A percentile compares a stretch with the other conserved stretches of the same genome.
Evolutionary conservation across 1,140 invertebrate genomes (phyloP).

Genomic region (Cylas formicarius): DNA sequence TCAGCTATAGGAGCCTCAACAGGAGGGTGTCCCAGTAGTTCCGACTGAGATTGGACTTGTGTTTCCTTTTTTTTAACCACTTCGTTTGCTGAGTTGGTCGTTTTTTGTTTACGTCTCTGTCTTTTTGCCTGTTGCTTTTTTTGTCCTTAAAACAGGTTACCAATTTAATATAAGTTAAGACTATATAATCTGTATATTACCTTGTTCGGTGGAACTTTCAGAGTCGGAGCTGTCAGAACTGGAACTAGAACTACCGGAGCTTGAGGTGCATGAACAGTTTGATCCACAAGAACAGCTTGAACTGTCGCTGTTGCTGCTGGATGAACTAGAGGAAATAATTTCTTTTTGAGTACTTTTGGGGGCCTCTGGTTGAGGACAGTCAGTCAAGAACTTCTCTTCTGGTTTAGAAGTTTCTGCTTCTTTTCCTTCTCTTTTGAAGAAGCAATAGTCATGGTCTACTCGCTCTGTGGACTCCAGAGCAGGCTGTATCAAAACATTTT

Average conservation of each 20-base stretch:
- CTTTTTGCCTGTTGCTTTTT: constrained; percentile 44
- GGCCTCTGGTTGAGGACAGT: background rate
- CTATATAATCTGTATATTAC: constrained; percentile 22
- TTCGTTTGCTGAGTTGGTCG: constrained; percentile 26
- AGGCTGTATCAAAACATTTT: too few species aligned
- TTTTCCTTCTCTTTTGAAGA: constrained; percentile 16
- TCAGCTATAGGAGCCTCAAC: constrained; percentile 55
- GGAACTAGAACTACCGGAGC: constrained; percentile 49
- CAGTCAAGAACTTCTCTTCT: background rate
- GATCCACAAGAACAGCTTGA: constrained; percentile 70
- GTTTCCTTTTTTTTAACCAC: constrained; percentile 7
- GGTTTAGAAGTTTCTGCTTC: background rate
- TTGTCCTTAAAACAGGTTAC: constrained; percentile 11
- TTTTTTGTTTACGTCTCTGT: constrained; percentile 43
- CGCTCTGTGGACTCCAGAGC: constrained; percentile 33
- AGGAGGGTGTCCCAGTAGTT: constrained; percentile 42
- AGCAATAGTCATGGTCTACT: constrained; percentile 60
- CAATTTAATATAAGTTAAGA: constrained; percentile 25
- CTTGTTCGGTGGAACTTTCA: constrained; percentile 52
- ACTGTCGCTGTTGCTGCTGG: constrained; percentile 66
- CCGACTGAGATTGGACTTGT: constrained; percentile 24
- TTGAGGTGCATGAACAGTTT: constrained; percentile 66
- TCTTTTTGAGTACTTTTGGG: constrained; percentile 8
- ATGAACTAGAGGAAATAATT: constrained; percentile 51
- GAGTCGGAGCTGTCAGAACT: constrained; percentile 66